A percentile compares a stretch with the other conserved stretches of the same genome.
These are phyloP conservation scores for Leptobrachium leishanense DNA, from an alignment of 2,113 vertebrate genomes.

Conservation along the genomic window DNA sequence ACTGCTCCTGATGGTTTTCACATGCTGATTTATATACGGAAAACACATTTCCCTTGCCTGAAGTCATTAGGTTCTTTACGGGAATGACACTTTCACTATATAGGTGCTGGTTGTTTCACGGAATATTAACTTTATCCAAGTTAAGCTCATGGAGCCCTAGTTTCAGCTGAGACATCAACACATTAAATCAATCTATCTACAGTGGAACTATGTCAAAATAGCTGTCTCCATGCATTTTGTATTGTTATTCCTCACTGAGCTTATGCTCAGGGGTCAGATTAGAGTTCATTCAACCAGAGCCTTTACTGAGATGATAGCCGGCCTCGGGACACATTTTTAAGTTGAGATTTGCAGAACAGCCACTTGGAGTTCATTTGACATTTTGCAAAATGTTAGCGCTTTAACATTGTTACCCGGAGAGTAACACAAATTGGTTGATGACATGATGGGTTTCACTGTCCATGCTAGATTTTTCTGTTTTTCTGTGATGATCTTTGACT, in stretches of 20 bases:
- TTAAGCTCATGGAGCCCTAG: background rate
- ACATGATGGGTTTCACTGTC: background rate
- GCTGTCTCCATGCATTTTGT: constrained; percentile 35
- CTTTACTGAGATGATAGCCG: constrained; percentile 33
- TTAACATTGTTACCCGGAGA: constrained; percentile 22
- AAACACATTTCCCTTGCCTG: constrained; percentile 21
- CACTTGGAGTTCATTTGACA: constrained; percentile 46
- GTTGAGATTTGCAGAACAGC: constrained; percentile 45
- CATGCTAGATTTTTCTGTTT: background rate
- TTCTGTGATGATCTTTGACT: background rate
- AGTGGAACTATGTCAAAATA: constrained; percentile 34
- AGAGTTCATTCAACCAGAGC: constrained; percentile 43
- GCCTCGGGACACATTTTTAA: constrained; percentile 39
- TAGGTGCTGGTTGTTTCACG: constrained; percentile 4
- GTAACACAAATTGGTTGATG: constrained; percentile 8
- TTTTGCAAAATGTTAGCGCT: constrained; percentile 45
- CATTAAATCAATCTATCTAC: constrained; percentile 34
- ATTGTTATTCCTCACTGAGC: constrained; percentile 46
- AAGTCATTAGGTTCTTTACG: constrained; percentile 42
- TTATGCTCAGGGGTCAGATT: constrained; percentile 43
- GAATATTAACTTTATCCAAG: constrained; percentile 32
- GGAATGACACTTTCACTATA: background rate
- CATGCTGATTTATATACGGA: background rate
- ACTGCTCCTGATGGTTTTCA: background rate
- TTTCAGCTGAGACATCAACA: constrained; percentile 9